Evolutionary conservation across 2,113 vertebrate species (phyloP), one percentile per base, ranked within the genome.

Genomic region (Hydropotes inermis): DNA sequence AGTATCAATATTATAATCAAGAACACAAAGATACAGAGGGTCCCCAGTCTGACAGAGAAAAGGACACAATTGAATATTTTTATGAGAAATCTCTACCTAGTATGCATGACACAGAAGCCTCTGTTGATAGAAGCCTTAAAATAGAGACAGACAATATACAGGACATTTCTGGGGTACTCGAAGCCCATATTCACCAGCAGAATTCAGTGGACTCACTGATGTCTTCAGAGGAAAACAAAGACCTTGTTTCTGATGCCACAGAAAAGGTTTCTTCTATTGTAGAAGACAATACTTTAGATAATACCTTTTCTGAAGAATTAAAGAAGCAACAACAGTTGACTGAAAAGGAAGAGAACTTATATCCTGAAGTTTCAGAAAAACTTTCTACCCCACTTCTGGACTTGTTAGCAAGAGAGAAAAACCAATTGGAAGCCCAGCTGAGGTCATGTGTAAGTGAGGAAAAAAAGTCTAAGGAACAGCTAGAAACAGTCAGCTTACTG

Each of bases 321-420:
- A 98, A 98, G 64, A 97, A 97, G 21, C 98, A 98, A 58, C 98
- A 98, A 43, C 98, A 98, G 0, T 89, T 98, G 90, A 97, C 96
- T 92, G 98, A 99, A 92, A 97, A 98, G 52, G 94, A 98, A 93
- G 98, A 98, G 84, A 97, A 97, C 76, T 67, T 98, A 12, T 93
- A 85, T 98, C 74, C 98, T 3, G 93, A 79, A 17, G 3, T 96
- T 4, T 82, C 97, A 87, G 98, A 98, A 92, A 99, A 98, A 33
- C 92, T 98, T 97, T 97, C 98, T 76, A 99, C 99, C 47, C 98
- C 99, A 9, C 98, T 99, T 89, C 96, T 99, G 93, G 99, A 99
- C 97, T 98, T 99, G 57, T 95, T 99, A 89, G 95, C 98, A 47
- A 99, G 98, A 97, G 99, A 99, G 97, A 99, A 98, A 96, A 98